A percentile compares a stretch with the other conserved stretches of the same genome.
Evolutionary conservation across 2,797 vertebrate genomes (phyloP).

Genomic region (Anisognathus igniventris): DNA sequence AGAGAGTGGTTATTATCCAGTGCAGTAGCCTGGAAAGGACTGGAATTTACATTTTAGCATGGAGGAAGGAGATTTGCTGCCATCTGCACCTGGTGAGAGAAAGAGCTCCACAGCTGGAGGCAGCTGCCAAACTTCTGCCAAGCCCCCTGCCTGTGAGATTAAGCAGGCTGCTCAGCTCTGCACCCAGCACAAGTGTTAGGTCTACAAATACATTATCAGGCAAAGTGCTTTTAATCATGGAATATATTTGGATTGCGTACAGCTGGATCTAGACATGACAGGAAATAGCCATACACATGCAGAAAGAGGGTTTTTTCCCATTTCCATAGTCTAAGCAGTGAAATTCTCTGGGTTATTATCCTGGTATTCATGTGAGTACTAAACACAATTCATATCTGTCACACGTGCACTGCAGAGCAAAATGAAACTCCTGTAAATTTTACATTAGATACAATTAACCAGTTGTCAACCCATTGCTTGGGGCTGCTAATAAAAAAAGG

Average conservation of each 20-base stretch:
- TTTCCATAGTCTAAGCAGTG: neutral
- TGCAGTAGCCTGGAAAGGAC: neutral
- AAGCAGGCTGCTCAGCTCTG: neutral
- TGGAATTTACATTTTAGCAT: neutral
- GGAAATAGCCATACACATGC: neutral
- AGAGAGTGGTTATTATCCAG: neutral
- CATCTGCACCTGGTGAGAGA: constrained; percentile 55
- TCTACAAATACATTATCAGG: neutral
- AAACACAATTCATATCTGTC: neutral
- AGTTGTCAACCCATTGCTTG: neutral
- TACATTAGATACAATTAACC: neutral
- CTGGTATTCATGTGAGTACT: fast-evolving
- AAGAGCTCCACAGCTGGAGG: constrained; percentile 43
- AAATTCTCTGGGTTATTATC: neutral
- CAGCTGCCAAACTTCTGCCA: constrained; percentile 8
- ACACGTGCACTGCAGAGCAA: neutral
- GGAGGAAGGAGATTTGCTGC: constrained; percentile 49
- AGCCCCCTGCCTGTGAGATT: neutral
- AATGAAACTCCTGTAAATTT: neutral
- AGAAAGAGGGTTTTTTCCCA: neutral
- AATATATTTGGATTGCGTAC: neutral
- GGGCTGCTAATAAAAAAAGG: neutral
- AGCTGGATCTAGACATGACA: neutral
- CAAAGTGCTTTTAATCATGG: neutral
- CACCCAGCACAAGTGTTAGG: neutral